phyloP scores from a whole-genome alignment of 2,797 vertebrate genomes.

The Parotocinclus haroldoi region DNA sequence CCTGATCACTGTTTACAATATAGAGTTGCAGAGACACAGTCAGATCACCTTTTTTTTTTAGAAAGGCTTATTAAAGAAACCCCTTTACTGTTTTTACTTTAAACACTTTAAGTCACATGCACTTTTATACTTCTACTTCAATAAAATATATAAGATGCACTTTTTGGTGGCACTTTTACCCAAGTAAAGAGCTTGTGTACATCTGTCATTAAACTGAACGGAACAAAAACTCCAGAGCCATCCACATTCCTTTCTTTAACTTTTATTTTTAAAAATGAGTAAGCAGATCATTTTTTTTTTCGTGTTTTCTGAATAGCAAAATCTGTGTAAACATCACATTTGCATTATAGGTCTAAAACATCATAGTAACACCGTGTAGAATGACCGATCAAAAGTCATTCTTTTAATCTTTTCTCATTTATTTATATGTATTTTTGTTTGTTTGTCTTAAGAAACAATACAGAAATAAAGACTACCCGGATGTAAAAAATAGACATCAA shows the following conservation, averaged over 20 bases:
- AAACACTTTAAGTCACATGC: too few relatives aligned
- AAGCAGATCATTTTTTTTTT: conserved; percentile 72
- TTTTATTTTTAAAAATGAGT: conserved; percentile 92
- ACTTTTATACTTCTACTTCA: too few relatives aligned
- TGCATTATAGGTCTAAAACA: conserved; percentile 79
- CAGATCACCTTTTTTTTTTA: too few relatives aligned
- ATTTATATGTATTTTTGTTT: conserved; percentile 48
- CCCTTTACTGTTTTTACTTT: too few relatives aligned
- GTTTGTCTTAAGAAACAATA: conserved; percentile 58
- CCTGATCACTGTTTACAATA: too few relatives aligned
- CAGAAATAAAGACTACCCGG: conserved; percentile 64
- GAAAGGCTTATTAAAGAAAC: too few relatives aligned
- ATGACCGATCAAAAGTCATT: conserved; percentile 81
- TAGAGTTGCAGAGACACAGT: too few relatives aligned
- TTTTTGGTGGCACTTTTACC: too few relatives aligned
- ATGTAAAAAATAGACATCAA: conserved; percentile 69
- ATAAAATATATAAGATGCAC: too few relatives aligned
- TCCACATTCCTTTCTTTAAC: conserved; percentile 38
- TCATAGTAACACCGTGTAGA: conserved; percentile 65
- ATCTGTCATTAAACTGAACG: neutral
- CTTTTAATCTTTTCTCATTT: conserved; percentile 19
- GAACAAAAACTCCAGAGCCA: too few relatives aligned
- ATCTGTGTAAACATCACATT: conserved; percentile 76
- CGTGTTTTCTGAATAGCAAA: conserved; percentile 77
- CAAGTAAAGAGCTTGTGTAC: too few relatives aligned